Evolutionary conservation across 2,888 invertebrate species (phyloP).

Genomic region (Chelonus formosanus): DNA sequence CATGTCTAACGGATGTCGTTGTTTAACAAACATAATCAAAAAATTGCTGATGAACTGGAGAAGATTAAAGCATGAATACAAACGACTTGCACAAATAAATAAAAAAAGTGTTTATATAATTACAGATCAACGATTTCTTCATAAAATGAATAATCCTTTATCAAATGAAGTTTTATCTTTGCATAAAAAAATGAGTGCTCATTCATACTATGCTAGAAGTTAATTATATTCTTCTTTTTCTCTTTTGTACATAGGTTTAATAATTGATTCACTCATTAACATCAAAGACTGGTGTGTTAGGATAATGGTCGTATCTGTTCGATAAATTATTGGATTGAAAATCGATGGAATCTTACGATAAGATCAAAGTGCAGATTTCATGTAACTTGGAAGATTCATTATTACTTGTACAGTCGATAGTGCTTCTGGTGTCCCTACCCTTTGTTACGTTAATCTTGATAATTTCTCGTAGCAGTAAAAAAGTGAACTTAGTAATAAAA

Average conservation of each 20-base stretch:
- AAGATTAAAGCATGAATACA: too few relatives aligned
- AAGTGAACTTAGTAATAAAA: not conserved
- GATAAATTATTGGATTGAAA: not conserved
- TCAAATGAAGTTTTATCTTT: too few relatives aligned
- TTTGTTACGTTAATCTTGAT: not conserved
- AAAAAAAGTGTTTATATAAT: not conserved
- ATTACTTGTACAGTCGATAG: slow-evolving; percentile 3
- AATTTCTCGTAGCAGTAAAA: slow-evolving; percentile 1
- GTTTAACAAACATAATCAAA: not conserved
- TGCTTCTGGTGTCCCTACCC: not conserved
- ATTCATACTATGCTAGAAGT: too few relatives aligned
- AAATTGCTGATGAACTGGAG: not conserved
- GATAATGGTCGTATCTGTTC: not conserved
- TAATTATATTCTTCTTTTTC: too few relatives aligned
- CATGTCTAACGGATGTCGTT: not conserved
- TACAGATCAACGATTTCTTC: too few relatives aligned
- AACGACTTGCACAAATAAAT: not conserved
- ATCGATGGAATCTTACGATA: not conserved
- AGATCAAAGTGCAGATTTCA: not conserved
- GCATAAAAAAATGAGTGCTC: too few relatives aligned
- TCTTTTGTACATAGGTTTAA: too few relatives aligned
- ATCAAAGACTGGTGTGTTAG: too few relatives aligned
- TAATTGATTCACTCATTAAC: too few relatives aligned
- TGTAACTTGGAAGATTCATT: slow-evolving; percentile 1
- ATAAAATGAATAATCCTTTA: too few relatives aligned